phyloP scores from a whole-genome alignment of 2,113 vertebrate species.

The Manacus vitellinus region DNA sequence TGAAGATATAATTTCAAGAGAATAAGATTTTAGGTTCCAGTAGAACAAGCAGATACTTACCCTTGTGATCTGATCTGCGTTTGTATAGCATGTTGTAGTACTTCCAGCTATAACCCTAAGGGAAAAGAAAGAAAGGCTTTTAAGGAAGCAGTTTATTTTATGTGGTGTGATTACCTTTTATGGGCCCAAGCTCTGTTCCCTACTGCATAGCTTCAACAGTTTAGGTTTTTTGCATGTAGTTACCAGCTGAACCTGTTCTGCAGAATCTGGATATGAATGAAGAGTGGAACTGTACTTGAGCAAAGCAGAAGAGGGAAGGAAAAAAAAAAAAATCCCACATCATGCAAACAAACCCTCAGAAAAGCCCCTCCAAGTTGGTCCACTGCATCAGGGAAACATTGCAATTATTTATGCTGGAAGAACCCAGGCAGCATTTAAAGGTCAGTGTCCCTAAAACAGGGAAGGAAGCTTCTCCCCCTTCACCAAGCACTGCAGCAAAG shows the following conservation, averaged over 20 bases:
- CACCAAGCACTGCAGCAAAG: background rate
- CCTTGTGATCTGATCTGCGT: background rate
- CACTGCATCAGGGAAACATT: background rate
- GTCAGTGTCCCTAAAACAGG: background rate
- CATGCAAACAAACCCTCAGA: background rate
- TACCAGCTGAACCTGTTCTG: background rate
- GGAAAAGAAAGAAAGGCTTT: background rate
- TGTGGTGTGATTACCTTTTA: background rate
- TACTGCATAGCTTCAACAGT: background rate
- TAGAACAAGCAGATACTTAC: slow-evolving; percentile 32
- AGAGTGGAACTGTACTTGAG: background rate
- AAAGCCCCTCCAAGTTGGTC: background rate
- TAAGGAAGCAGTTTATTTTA: background rate
- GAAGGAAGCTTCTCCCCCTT: background rate
- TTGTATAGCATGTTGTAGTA: background rate
- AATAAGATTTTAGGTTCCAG: background rate
- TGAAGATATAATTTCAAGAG: background rate
- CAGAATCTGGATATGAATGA: background rate
- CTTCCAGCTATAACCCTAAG: background rate
- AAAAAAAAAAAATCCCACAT: background rate
- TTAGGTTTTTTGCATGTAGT: background rate
- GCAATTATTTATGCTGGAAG: background rate
- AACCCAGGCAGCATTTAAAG: background rate
- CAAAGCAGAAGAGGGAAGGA: background rate
- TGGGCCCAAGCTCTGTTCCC: background rate